Evolutionary conservation across 2,888 invertebrate genomes (phyloP).

Genomic region (Eurois occulta): DNA sequence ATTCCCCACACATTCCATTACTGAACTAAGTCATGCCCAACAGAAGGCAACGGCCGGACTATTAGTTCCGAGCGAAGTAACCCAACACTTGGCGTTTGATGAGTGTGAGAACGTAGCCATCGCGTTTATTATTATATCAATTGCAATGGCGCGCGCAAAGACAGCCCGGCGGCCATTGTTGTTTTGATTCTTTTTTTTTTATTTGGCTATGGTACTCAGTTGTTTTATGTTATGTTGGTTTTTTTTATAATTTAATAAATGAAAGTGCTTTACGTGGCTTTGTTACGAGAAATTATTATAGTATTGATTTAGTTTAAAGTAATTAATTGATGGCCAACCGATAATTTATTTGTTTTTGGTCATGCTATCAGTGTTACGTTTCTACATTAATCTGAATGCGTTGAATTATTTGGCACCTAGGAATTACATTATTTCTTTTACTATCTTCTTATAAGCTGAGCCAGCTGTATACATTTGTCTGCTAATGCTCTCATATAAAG

Average conservation of each 20-base stretch:
- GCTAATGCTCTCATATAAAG: not conserved
- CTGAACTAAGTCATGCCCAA: constrained; percentile 40
- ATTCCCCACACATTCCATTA: constrained; percentile 51
- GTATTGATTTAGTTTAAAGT: not conserved
- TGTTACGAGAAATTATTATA: not conserved
- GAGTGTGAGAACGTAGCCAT: constrained; percentile 66
- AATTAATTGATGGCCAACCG: not conserved
- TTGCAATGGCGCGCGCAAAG: constrained; percentile 56
- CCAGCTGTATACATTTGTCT: not conserved
- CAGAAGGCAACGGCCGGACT: constrained; percentile 56
- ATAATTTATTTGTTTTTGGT: not conserved
- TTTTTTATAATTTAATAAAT: not conserved
- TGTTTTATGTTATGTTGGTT: constrained; percentile 18
- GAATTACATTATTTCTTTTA: not conserved
- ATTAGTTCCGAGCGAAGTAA: constrained; percentile 62
- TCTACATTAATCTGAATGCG: not conserved
- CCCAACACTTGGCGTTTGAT: constrained; percentile 60
- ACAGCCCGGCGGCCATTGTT: constrained; percentile 54
- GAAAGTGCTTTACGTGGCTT: not conserved
- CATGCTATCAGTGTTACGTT: not conserved
- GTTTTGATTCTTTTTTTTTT: constrained; percentile 25
- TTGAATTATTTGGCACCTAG: not conserved
- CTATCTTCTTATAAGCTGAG: not conserved
- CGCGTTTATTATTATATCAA: constrained; percentile 61
- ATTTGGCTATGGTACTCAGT: constrained; percentile 27